Evolutionary conservation across 2,113 vertebrate genomes (phyloP).

Genomic region (Cebidichthys violaceus): DNA sequence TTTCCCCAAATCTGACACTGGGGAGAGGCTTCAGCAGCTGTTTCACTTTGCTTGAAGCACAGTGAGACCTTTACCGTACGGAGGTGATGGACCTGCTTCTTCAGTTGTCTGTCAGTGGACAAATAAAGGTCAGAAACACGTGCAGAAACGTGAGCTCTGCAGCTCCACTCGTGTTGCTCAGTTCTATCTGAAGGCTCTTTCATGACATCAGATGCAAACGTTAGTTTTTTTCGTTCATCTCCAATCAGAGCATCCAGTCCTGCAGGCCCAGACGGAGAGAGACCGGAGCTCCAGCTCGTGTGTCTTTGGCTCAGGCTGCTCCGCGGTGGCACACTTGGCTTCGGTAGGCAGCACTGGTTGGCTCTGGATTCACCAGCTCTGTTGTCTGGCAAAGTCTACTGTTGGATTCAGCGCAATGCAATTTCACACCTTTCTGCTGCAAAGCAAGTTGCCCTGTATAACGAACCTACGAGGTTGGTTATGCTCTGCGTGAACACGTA

Average conservation of each 20-base stretch:
- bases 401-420: not conserved
- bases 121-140: no score
- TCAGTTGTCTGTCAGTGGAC: no score
- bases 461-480: no score
- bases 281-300: not conserved
- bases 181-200: not conserved
- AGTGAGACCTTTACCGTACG: not conserved
- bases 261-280: not conserved
- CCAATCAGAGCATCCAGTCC: not conserved
- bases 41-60: no score
- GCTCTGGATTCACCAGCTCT: slow-evolving; percentile 13
- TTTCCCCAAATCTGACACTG: not conserved
- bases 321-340: slow-evolving; percentile 3
- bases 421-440: slow-evolving; percentile 26
- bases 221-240: not conserved
- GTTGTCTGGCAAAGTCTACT: slow-evolving; percentile 19
- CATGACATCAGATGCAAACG: not conserved
- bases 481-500: not conserved
- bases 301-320: not conserved
- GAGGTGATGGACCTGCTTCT: no score
- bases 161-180: not conserved
- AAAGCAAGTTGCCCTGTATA: slow-evolving; percentile 12
- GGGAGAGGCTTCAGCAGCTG: not conserved
- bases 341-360: not conserved
- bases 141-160: not conserved